phyloP scores from a whole-genome alignment of 35 echinoderm and acorn worm genomes.

The Patiria miniata region DNA sequence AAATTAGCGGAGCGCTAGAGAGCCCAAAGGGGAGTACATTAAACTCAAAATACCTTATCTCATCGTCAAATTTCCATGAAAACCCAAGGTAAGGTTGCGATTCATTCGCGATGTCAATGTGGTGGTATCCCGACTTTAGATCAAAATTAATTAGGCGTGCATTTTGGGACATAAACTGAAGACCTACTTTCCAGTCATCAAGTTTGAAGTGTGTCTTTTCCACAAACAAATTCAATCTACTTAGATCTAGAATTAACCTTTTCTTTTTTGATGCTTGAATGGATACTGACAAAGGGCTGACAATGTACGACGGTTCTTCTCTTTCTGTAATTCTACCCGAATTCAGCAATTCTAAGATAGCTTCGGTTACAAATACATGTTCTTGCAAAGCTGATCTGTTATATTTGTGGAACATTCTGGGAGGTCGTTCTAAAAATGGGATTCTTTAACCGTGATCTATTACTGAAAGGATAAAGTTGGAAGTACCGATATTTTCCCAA shows the following conservation, averaged over 20 bases:
- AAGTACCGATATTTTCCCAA: not conserved
- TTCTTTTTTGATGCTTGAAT: not conserved
- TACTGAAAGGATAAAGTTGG: not conserved
- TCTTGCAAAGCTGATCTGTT: not conserved
- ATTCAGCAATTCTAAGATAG: not conserved
- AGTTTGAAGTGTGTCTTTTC: not conserved
- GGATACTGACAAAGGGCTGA: not conserved
- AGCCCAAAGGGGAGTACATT: not conserved
- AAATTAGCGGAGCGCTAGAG: not conserved
- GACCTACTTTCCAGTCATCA: not conserved
- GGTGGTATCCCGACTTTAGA: not conserved
- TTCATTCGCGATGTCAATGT: not conserved
- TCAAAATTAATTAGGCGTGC: not conserved
- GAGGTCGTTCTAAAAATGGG: not conserved
- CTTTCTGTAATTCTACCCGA: not conserved
- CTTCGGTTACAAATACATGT: not conserved
- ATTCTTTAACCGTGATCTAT: not conserved
- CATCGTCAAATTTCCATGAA: not conserved
- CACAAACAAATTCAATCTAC: not conserved
- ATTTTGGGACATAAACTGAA: not conserved
- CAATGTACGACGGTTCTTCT: not conserved
- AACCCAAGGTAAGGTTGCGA: not conserved
- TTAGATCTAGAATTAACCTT: not conserved
- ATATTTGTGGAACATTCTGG: not conserved
- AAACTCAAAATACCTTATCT: not conserved